Evolutionary conservation across 2,888 invertebrate genomes (phyloP).

Genomic region (Acanthosoma haemorrhoidale): DNA sequence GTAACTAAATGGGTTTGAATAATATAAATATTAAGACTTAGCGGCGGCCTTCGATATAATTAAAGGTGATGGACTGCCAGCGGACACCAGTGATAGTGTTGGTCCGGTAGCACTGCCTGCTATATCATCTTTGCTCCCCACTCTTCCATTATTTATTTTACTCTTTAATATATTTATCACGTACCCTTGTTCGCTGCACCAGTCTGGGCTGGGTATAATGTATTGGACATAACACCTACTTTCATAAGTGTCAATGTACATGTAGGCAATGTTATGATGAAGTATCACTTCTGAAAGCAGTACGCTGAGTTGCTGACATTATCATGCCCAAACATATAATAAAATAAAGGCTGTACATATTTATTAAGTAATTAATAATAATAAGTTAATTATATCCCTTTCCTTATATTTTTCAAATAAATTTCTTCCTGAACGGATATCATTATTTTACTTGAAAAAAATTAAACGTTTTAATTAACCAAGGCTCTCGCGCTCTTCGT

Average conservation of each 20-base stretch:
- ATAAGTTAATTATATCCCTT: too few species aligned
- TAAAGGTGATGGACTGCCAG: not conserved
- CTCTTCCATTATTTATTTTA: not conserved
- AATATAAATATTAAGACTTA: slow-evolving; percentile 5
- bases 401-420: too few species aligned
- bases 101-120: not conserved
- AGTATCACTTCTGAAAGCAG: too few species aligned
- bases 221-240: not conserved
- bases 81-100: not conserved
- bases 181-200: not conserved
- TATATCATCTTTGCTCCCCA: too few species aligned
- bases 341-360: too few species aligned
- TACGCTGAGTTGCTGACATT: too few species aligned
- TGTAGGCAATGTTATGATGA: not conserved
- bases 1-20: not conserved
- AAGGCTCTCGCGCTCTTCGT: too few species aligned
- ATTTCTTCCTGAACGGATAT: too few species aligned
- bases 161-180: not conserved
- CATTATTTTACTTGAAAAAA: too few species aligned
- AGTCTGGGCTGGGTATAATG: not conserved
- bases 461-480: too few species aligned
- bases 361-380: too few species aligned
- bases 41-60: not conserved
- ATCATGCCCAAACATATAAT: too few species aligned
- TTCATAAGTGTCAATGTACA: not conserved